phyloP scores from a whole-genome alignment of 2,797 vertebrate species.

The Microctenopoma lineatum region DNA sequence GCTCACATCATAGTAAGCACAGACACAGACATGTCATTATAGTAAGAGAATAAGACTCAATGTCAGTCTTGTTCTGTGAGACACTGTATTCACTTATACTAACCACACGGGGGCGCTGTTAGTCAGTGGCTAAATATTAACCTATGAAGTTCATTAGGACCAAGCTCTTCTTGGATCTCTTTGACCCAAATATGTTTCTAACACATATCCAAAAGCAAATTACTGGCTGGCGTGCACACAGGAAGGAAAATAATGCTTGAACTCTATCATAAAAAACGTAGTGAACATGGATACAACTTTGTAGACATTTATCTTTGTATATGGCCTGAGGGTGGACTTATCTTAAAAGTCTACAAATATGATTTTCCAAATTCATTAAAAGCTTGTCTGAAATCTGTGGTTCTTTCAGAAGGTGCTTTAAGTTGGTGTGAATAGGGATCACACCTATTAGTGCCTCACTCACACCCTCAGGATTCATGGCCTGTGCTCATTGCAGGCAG shows the following conservation, averaged over 20 bases:
- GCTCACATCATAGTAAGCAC: not conserved
- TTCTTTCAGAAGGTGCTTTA: not conserved
- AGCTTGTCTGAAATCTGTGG: not conserved
- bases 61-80: not conserved
- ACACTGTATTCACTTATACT: constrained; percentile 32
- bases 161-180: not conserved
- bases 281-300: not conserved
- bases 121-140: constrained; percentile 24
- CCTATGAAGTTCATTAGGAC: not conserved
- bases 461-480: not conserved
- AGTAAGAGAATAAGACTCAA: constrained; percentile 8
- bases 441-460: constrained; percentile 2
- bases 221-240: not conserved
- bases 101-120: constrained; percentile 65
- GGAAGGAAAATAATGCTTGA: constrained; percentile 20
- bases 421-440: constrained; percentile 13
- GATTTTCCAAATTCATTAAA: constrained; percentile 3
- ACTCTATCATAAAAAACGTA: not conserved
- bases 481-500: not conserved
- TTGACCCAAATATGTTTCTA: constrained; percentile 4
- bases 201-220: constrained; percentile 22
- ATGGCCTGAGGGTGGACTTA: not conserved
- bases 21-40: constrained; percentile 22
- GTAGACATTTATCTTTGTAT: constrained; percentile 1
- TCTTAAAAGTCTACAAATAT: not conserved